Evolutionary conservation across 2,888 invertebrate genomes (phyloP).

Genomic region (Xestia c-nigrum): DNA sequence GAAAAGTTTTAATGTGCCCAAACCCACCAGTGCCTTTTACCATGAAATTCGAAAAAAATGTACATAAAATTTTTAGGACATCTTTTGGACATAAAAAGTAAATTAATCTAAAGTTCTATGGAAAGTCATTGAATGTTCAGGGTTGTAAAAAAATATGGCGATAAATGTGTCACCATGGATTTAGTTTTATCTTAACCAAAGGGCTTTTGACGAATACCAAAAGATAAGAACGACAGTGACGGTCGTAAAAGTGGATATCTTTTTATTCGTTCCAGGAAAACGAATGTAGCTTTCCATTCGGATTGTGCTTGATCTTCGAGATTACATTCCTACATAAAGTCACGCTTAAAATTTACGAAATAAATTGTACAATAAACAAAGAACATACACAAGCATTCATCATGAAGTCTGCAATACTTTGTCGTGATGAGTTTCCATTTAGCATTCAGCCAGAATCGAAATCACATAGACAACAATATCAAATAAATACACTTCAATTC

Average conservation of each 20-base stretch:
- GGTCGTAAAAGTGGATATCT: constrained; percentile 45
- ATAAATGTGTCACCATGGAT: constrained; percentile 50
- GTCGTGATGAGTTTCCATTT: not conserved
- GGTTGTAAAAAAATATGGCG: constrained; percentile 48
- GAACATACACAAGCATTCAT: not conserved
- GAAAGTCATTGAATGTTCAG: constrained; percentile 50
- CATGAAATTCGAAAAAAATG: constrained; percentile 67
- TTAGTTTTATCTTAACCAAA: constrained; percentile 39
- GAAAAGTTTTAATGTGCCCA: constrained; percentile 81
- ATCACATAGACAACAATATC: not conserved
- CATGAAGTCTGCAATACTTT: not conserved
- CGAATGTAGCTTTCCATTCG: constrained; percentile 7
- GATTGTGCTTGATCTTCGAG: constrained; percentile 22
- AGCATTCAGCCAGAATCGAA: not conserved
- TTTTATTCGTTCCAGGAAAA: constrained; percentile 47
- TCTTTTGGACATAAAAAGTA: constrained; percentile 58
- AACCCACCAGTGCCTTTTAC: constrained; percentile 71
- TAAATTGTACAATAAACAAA: not conserved
- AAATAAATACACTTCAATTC: not conserved
- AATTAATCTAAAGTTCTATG: constrained; percentile 66
- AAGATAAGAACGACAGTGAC: constrained; percentile 41
- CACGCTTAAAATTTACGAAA: not conserved
- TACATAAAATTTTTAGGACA: constrained; percentile 59
- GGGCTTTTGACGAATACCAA: constrained; percentile 37
- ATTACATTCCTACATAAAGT: constrained; percentile 7